A percentile compares a stretch with the other conserved stretches of the same genome.
phyloP scores from a whole-genome alignment of 1,140 invertebrate species.

The Gyrodactylus bullatarudis region DNA sequence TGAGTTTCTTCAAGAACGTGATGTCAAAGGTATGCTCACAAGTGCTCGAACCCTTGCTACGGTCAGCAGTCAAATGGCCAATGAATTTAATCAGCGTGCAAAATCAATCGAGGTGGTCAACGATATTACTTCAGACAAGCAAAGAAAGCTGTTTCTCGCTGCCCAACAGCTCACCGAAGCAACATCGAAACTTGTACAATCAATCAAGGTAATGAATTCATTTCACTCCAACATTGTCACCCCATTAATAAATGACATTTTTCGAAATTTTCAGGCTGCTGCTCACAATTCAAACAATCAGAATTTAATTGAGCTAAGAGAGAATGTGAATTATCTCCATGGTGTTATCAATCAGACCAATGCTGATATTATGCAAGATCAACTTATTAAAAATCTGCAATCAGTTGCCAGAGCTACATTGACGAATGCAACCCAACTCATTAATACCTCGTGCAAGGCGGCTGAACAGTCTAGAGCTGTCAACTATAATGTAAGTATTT shows the following conservation, averaged over 20 bases:
- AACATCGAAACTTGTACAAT: background rate
- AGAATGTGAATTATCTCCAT: background rate
- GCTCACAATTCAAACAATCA: background rate
- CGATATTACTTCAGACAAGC: conserved; percentile 1
- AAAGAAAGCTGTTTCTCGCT: background rate
- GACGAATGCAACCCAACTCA: background rate
- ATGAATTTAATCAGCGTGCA: background rate
- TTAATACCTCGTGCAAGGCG: background rate
- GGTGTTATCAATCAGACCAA: background rate
- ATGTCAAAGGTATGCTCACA: background rate
- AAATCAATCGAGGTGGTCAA: conserved; percentile 1
- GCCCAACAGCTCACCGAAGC: conserved; percentile 2
- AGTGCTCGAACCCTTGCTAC: background rate
- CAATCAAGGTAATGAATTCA: background rate
- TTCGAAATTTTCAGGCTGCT: background rate
- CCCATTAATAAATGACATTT: background rate
- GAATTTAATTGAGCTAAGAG: background rate
- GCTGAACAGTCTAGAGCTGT: background rate
- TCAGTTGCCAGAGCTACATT: background rate
- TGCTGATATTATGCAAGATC: background rate
- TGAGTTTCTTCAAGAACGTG: background rate
- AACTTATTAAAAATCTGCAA: background rate
- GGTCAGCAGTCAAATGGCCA: background rate
- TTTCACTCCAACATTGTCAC: background rate
- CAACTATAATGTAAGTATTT: background rate